Base-by-base conservation (phyloP, 92 coral and sea anemone genomes). In the Zoanthus sansibaricus region DNA sequence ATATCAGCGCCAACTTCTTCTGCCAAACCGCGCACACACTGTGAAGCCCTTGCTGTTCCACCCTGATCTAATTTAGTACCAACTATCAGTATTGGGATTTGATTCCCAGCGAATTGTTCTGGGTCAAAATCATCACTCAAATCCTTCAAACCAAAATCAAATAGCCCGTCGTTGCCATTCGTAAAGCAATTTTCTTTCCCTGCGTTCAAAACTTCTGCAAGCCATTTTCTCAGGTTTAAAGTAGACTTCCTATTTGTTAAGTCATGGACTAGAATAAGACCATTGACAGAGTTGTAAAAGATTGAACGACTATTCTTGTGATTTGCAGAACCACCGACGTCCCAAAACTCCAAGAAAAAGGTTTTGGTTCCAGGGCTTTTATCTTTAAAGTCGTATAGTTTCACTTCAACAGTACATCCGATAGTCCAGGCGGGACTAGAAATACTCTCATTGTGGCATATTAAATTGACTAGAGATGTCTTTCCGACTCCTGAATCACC, bases 401-500 rank as follows among this genome's bases (percentile, higher is more conserved):
- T 97, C 30, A 94, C 95, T 88, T 97, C 99, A 31, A 92, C 98
- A 51, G 98, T 95, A 73, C 99, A 97, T 42, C 99, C 99, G 67
- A 97, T 97, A 11, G 98, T 97, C 99, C 99, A 97, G 33, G 98
- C 99, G 11, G 99, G 98, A 54, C 90, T 97, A 3, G 98, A 88
- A 78, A 95, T 79, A 67, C 94, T 92, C 86, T 97, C 99, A 71
- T 97, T 90, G 89, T 97, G 95, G 74, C 98, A 97, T 51, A 97
- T 92, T 68, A 95, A 87, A 76, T 97, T 97, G 25, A 95, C 98
- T 32, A 97, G 76, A 59, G 99, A 97, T 11, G 98, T 95, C 82
- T 97, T 97, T 25, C 99, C 99, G n/a, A 93, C 98, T 44, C 99
- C 99, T 55, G 99, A 96, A 93, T 96, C 99, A 31, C 99, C 99